These are phyloP conservation scores for Venusia cambrica DNA, from an alignment of 2,888 invertebrate species.

Conservation along the genomic window DNA sequence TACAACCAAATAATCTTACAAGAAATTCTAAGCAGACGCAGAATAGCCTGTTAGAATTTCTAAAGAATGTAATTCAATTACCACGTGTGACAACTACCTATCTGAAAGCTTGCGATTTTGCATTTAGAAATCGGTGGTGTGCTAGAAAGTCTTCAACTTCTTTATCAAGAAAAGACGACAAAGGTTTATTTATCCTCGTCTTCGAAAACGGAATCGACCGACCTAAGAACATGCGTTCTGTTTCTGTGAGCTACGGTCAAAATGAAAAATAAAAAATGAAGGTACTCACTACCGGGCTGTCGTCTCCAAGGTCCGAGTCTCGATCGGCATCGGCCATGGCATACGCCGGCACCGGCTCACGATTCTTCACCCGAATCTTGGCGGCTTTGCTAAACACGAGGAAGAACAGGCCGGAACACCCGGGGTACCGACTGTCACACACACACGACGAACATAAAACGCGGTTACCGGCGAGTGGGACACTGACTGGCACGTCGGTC, in stretches of 20 bases:
- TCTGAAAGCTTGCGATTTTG: neutral
- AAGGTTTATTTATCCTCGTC: too few species aligned
- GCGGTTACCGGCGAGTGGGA: conserved; percentile 34
- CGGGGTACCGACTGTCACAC: conserved; percentile 50
- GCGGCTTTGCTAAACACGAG: conserved; percentile 63
- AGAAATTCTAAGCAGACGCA: conserved; percentile 3
- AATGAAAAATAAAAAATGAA: conserved; percentile 17
- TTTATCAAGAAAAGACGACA: too few species aligned
- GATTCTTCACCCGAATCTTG: conserved; percentile 95
- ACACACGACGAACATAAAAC: conserved; percentile 53
- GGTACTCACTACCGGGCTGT: conserved; percentile 86
- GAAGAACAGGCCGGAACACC: conserved; percentile 57
- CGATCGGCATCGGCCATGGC: conserved; percentile 86
- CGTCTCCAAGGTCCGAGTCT: conserved; percentile 88
- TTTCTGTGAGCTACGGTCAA: too few species aligned
- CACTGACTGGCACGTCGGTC: conserved; percentile 47
- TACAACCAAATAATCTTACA: conserved; percentile 4
- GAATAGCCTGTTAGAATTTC: conserved; percentile 4
- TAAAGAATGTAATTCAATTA: conserved; percentile 7
- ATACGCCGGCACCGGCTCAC: conserved; percentile 92
- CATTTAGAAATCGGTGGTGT: too few species aligned
- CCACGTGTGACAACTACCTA: conserved; percentile 16
- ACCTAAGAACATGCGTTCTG: too few species aligned
- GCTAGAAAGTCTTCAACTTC: too few species aligned
- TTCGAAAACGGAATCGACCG: too few species aligned